Percentiles rank a stretch among this genome's conserved stretches.
phyloP scores from a whole-genome alignment of 2,888 invertebrate species.

The Linyphia triangularis region DNA sequence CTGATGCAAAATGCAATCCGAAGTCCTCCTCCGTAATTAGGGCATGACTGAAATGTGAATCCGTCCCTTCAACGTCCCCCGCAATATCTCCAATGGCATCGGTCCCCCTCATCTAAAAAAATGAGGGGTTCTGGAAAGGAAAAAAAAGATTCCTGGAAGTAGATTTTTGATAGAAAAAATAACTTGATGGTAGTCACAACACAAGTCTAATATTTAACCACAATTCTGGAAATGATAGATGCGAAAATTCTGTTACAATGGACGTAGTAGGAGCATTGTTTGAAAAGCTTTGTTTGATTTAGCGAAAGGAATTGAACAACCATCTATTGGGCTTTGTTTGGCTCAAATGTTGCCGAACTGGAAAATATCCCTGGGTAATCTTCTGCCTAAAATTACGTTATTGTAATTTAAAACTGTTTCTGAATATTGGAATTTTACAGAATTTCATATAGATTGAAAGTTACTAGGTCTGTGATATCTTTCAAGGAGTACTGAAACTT shows the following conservation, averaged over 20 bases:
- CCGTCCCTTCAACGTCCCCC: neutral
- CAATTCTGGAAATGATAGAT: neutral
- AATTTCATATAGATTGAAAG: too few relatives aligned
- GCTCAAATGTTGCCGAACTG: too few relatives aligned
- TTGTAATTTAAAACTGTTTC: too few relatives aligned
- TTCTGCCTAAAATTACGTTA: too few relatives aligned
- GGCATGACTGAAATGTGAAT: constrained; percentile 42
- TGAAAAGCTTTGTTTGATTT: neutral
- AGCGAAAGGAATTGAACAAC: too few relatives aligned
- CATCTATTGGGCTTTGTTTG: too few relatives aligned
- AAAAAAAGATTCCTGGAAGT: neutral
- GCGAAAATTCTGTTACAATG: neutral
- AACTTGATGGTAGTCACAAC: neutral
- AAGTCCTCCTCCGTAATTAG: constrained; percentile 32
- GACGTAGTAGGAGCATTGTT: neutral
- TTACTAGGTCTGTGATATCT: too few relatives aligned
- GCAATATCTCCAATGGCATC: constrained; percentile 16
- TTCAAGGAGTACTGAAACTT: too few relatives aligned
- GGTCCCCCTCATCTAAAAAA: neutral
- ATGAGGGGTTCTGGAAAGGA: neutral
- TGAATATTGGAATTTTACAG: too few relatives aligned
- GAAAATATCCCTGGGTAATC: too few relatives aligned
- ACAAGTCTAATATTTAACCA: neutral
- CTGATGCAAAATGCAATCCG: constrained; percentile 26
- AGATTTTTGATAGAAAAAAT: neutral